Evolutionary conservation across 2,888 invertebrate species (phyloP), one percentile per base, ranked within the genome.

Genomic region (Drosophila borealis): DNA sequence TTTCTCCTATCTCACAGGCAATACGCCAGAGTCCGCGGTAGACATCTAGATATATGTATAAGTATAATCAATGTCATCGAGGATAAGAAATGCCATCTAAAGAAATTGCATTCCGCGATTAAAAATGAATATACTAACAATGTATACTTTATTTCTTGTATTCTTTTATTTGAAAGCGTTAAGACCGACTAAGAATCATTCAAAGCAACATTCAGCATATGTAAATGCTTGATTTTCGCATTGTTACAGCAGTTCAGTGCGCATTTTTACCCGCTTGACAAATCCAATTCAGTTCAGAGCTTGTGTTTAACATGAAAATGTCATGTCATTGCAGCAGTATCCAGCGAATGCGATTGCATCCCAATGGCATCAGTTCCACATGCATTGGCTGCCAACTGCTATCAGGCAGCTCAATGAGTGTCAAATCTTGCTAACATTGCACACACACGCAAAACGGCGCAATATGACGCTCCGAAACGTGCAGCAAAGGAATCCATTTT

Each of bases 391-490:
- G 81, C 53, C 78, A 83, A 71, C 67, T 63, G 68, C 36, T 71
- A 74, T 57, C 62, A 70, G 78, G 66, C 71, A 69, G 70, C 61
- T 69, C 76, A 81, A 71, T 81, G 88, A 55, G 64, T 77, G 86
- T 74, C 80, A 71, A 69, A 61, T 50, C 61, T 62, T 37, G 67
- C 67, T 67, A 51, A 62, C 60, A 78, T 60, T 53, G 53, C 55
- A 45, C n/a, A 41, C 11, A 53, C 33, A 34, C n/a, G 13, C 9
- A 34, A 9, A 46, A 51, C 41, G 60, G 45, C 37, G 17, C 51
- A 63, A 76, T 55, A 55, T 55, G 74, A 65, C 46, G 51, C 34
- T 17, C 25, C 33, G n/a, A 68, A 57, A 79, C 67, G 67, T 66
- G 59, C 70, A 64, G 39, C 67, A 67, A 70, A 64, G 66, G 75